Conservation (phyloP, 2,888 invertebrate species). For the Polietes domitor region DNA sequence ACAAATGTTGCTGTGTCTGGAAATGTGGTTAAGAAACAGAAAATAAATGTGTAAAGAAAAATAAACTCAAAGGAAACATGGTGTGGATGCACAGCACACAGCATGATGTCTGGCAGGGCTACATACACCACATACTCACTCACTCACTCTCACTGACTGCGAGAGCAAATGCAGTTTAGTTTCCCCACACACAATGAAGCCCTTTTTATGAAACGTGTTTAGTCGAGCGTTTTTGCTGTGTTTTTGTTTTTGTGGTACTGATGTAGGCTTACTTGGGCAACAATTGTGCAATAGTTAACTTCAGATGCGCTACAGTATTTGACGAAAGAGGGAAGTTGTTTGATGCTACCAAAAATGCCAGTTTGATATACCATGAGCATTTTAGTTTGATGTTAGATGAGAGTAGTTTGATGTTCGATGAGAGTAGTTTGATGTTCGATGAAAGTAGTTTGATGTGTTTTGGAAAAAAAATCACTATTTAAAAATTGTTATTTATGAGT, state of each 20-base stretch:
- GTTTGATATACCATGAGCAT: no score
- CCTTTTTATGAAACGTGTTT: slow-evolving; percentile 34
- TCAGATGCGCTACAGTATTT: no score
- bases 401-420: no score
- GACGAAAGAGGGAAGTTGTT: no score
- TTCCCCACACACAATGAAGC: slow-evolving; percentile 31
- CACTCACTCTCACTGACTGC: not conserved
- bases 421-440: no score
- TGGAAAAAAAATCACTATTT: no score
- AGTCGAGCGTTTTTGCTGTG: not conserved
- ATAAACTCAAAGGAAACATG: slow-evolving; percentile 52
- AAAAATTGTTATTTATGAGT: no score
- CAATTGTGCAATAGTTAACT: no score
- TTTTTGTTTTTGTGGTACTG: not conserved
- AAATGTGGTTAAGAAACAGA: slow-evolving; percentile 49
- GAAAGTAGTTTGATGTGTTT: no score
- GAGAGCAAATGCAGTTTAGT: not conserved
- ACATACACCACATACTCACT: not conserved
- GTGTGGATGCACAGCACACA: slow-evolving; percentile 47
- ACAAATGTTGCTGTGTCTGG: slow-evolving; percentile 32
- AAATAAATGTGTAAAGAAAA: not conserved
- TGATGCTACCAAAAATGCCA: no score
- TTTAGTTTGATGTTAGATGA: no score
- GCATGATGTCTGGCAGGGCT: slow-evolving; percentile 40
- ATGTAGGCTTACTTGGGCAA: not conserved